A percentile compares a stretch with the other conserved stretches of the same genome.
Conservation (phyloP, 2,888 invertebrate species). For the Synergus laeviventris region DNA sequence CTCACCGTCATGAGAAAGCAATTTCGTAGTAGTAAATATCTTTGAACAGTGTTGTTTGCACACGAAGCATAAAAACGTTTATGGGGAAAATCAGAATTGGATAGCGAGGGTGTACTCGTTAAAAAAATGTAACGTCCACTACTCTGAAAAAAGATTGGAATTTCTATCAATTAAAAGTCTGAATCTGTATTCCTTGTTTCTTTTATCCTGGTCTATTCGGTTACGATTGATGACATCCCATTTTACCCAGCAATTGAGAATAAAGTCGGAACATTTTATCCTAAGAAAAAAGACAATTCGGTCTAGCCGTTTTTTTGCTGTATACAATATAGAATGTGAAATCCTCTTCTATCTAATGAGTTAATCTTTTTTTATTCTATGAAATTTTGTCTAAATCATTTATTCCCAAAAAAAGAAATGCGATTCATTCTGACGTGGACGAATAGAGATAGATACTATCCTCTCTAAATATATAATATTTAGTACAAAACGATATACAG, state of each 20-base stretch:
- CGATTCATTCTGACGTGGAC: too few relatives aligned
- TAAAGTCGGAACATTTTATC: not conserved
- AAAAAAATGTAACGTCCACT: not conserved
- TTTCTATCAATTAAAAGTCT: not conserved
- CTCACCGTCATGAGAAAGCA: not conserved
- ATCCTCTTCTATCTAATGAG: too few relatives aligned
- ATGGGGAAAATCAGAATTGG: not conserved
- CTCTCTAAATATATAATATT: too few relatives aligned
- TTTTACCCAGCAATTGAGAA: not conserved
- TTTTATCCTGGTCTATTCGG: not conserved
- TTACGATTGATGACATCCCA: not conserved
- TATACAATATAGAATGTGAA: too few relatives aligned
- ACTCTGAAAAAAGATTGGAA: not conserved
- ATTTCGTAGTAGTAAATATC: not conserved
- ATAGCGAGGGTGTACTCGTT: not conserved
- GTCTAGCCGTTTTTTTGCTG: too few relatives aligned
- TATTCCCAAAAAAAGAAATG: too few relatives aligned
- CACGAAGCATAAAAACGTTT: not conserved
- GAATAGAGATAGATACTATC: too few relatives aligned
- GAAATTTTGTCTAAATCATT: too few relatives aligned
- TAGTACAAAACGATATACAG: too few relatives aligned
- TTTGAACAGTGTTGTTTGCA: not conserved
- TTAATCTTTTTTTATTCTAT: too few relatives aligned
- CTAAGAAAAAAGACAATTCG: not conserved
- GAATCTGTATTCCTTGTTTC: not conserved